phyloP scores from a whole-genome alignment of 2,888 invertebrate species.

The Conistra vaccinii region DNA sequence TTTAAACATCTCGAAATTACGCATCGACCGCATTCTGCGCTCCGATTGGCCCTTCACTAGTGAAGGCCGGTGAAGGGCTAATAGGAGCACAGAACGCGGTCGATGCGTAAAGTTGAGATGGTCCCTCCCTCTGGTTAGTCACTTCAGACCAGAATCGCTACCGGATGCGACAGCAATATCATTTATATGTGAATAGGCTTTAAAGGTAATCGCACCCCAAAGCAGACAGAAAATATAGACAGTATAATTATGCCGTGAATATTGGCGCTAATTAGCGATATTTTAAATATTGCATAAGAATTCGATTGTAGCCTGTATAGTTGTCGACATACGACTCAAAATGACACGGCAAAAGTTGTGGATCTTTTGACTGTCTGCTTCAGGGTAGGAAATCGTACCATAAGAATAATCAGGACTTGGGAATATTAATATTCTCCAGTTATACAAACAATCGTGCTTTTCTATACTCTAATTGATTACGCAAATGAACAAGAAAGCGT shows the following conservation, averaged over 20 bases:
- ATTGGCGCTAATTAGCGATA: not conserved
- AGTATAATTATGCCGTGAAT: not conserved
- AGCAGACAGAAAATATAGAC: not conserved
- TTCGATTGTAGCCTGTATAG: not conserved
- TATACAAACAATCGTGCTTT: conserved; percentile 15
- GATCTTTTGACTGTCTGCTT: not conserved
- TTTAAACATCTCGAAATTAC: too few relatives aligned
- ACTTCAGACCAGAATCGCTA: too few relatives aligned
- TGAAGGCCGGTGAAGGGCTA: too few relatives aligned
- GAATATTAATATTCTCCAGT: not conserved
- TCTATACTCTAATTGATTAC: not conserved
- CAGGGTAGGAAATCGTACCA: not conserved
- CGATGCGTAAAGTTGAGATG: too few relatives aligned
- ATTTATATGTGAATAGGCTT: too few relatives aligned
- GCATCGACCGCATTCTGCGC: too few relatives aligned
- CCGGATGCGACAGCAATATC: too few relatives aligned
- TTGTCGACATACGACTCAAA: not conserved
- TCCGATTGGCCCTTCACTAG: too few relatives aligned
- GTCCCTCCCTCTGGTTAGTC: too few relatives aligned
- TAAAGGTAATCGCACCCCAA: too few relatives aligned
- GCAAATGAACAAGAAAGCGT: conserved; percentile 42
- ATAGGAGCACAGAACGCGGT: too few relatives aligned
- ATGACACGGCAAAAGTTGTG: not conserved
- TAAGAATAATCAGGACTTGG: too few relatives aligned
- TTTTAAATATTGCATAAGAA: not conserved